Evolutionary conservation across 2,888 invertebrate species (phyloP).

Genomic region (Sarcophaga rosellei): DNA sequence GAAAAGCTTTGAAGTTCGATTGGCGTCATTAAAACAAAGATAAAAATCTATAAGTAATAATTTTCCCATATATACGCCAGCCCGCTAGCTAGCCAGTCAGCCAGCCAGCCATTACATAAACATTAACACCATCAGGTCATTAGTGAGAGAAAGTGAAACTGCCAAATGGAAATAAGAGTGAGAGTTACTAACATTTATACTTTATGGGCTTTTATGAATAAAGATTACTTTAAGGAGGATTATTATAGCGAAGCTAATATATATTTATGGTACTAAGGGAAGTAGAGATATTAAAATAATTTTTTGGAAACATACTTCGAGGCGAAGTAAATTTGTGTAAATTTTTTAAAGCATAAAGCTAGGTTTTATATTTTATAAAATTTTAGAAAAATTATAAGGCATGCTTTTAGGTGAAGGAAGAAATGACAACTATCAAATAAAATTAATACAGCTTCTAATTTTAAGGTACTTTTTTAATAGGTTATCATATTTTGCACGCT

Average conservation of each 20-base stretch:
- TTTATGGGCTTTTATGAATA: conserved; percentile 31
- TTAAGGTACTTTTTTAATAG: too few species aligned
- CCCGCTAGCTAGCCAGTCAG: background rate
- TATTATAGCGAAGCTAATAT: conserved; percentile 63
- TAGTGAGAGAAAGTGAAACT: conserved; percentile 35
- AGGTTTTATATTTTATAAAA: too few species aligned
- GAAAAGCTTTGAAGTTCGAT: conserved; percentile 71
- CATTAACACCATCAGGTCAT: conserved; percentile 67
- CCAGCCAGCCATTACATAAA: conserved; percentile 50
- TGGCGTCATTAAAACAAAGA: conserved; percentile 70
- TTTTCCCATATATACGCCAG: conserved; percentile 22
- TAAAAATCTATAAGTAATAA: conserved; percentile 67
- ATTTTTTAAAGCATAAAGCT: too few species aligned
- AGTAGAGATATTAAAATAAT: conserved; percentile 4
- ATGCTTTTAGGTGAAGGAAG: too few species aligned
- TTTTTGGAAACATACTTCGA: background rate
- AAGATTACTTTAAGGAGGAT: conserved; percentile 53
- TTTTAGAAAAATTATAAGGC: too few species aligned
- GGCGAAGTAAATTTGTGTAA: background rate
- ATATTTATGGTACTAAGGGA: conserved; percentile 64
- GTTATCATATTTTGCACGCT: too few species aligned
- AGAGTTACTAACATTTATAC: conserved; percentile 27
- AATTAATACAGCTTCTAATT: too few species aligned
- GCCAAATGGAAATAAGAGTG: background rate
- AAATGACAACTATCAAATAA: too few species aligned